These are phyloP conservation scores for Minunthozetes semirufus DNA, from an alignment of 2,888 invertebrate species.

Conservation along the genomic window DNA sequence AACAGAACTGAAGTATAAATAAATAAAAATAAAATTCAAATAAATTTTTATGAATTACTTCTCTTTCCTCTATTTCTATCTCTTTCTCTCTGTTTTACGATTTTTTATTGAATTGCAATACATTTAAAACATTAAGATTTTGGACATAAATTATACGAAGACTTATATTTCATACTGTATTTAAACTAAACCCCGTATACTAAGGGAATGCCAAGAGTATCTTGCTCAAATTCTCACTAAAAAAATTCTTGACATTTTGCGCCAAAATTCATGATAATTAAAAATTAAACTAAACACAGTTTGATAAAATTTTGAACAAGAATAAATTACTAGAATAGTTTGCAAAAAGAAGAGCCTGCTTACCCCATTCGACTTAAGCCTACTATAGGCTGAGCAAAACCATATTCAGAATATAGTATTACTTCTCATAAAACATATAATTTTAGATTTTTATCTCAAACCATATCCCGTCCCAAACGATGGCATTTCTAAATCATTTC, in stretches of 20 bases:
- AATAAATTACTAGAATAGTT: too few species aligned
- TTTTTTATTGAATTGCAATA: background rate
- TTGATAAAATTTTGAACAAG: too few species aligned
- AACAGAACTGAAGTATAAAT: background rate
- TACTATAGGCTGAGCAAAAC: background rate
- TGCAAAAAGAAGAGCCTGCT: too few species aligned
- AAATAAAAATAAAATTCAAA: background rate
- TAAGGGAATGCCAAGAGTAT: background rate
- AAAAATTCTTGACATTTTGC: too few species aligned
- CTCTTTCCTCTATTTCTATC: background rate
- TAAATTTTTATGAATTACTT: background rate
- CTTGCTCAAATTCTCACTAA: too few species aligned
- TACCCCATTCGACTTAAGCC: background rate
- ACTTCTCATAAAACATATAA: background rate
- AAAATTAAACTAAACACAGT: too few species aligned
- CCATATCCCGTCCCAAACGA: background rate
- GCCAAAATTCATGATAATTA: too few species aligned
- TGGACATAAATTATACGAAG: background rate
- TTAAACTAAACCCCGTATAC: background rate
- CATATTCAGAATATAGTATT: background rate
- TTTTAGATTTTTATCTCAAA: background rate
- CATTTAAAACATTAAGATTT: background rate
- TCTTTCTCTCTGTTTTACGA: background rate
- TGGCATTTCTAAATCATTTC: constrained; percentile 1
- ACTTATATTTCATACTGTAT: background rate